Evolutionary conservation across 2,888 invertebrate species (phyloP).

Genomic region (Rotaria sp.): DNA sequence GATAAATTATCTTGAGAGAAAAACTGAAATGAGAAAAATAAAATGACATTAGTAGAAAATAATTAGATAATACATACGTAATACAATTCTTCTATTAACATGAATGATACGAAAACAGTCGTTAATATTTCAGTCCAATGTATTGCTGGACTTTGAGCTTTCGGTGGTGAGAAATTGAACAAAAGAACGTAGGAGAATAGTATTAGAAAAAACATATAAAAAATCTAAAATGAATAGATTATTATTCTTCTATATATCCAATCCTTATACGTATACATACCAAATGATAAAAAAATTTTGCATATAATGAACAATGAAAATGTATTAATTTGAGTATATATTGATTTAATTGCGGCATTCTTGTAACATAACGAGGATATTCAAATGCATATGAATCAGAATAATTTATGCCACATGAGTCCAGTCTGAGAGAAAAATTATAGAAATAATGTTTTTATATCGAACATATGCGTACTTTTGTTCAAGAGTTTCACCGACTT

Average conservation of each 20-base stretch:
- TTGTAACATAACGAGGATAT: neutral
- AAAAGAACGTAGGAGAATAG: neutral
- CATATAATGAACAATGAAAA: neutral
- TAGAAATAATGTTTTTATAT: no score
- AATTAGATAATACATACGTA: neutral
- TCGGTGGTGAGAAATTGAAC: neutral
- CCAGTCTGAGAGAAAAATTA: no score
- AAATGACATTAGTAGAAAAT: neutral
- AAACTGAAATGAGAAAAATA: neutral
- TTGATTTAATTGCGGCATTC: neutral
- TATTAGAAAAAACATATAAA: neutral
- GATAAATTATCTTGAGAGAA: neutral
- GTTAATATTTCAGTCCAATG: slow-evolving; percentile 3
- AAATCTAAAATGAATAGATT: neutral
- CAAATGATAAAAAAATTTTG: neutral
- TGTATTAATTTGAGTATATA: neutral
- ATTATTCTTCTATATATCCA: neutral
- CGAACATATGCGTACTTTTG: no score
- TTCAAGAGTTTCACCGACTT: no score
- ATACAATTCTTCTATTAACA: neutral
- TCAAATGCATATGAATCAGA: neutral
- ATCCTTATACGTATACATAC: no score
- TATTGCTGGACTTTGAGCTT: neutral
- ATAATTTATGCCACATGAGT: no score
- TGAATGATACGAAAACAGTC: neutral